phyloP scores from a whole-genome alignment of 1,140 invertebrate species.

The Thaumatotibia leucotreta region DNA sequence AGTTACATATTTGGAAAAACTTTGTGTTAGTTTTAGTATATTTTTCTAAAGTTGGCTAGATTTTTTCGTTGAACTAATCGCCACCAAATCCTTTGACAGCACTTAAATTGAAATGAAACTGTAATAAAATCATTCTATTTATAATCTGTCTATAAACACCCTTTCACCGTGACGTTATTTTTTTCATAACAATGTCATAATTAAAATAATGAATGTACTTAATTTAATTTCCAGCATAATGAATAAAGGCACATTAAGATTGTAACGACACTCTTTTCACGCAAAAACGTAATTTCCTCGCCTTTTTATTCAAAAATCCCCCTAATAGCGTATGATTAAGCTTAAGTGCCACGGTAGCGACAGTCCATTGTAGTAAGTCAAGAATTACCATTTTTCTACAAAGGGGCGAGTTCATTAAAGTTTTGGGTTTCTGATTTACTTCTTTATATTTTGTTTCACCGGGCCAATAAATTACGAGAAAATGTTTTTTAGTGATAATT shows the following conservation, averaged over 20 bases:
- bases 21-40: no score
- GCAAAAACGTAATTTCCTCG: slow-evolving; percentile 28
- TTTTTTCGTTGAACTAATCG: no score
- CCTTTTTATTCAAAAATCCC: slow-evolving; percentile 32
- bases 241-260: slow-evolving; percentile 21
- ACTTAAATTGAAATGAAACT: no score
- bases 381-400: slow-evolving; percentile 10
- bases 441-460: background rate
- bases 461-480: no score
- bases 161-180: background rate
- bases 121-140: no score
- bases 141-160: no score
- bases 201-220: slow-evolving; percentile 10
- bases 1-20: no score
- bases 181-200: slow-evolving; percentile 5
- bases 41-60: no score
- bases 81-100: no score
- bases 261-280: slow-evolving; percentile 26
- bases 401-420: slow-evolving; percentile 10
- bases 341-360: slow-evolving; percentile 24
- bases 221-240: slow-evolving; percentile 21
- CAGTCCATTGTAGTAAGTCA: slow-evolving; percentile 11
- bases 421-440: background rate
- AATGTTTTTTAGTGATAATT: no score
- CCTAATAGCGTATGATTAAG: slow-evolving; percentile 42